Conservation (phyloP, 2,797 vertebrate species). For the Acipenser transmontanus region DNA sequence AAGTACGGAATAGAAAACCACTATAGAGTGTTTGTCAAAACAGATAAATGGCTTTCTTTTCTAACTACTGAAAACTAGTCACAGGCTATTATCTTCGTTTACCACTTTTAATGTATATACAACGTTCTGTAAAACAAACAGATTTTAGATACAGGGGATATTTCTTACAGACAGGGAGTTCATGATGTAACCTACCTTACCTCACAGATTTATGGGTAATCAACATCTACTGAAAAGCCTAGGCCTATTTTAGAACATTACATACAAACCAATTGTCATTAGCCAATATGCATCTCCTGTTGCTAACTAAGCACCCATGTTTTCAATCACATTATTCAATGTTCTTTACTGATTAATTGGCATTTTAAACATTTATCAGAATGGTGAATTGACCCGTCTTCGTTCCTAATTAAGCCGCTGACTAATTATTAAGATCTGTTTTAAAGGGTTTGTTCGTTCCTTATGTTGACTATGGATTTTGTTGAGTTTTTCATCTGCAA, state of each 20-base stretch:
- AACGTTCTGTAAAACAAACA: constrained; percentile 65
- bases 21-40: constrained; percentile 66
- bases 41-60: constrained; percentile 64
- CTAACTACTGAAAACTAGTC: constrained; percentile 56
- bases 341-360: constrained; percentile 47
- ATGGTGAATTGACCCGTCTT: constrained; percentile 47
- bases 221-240: constrained; percentile 69
- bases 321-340: constrained; percentile 50
- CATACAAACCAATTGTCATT: constrained; percentile 44
- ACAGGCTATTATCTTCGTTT: constrained; percentile 66
- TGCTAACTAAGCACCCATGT: constrained; percentile 37
- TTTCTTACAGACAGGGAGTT: constrained; percentile 60
- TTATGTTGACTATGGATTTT: too few relatives aligned
- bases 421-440: constrained; percentile 35
- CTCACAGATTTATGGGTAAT: constrained; percentile 83
- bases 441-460: too few relatives aligned
- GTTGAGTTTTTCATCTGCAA: too few relatives aligned
- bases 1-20: constrained; percentile 66
- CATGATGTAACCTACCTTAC: constrained; percentile 68
- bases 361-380: constrained; percentile 46
- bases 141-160: constrained; percentile 47
- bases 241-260: constrained; percentile 67
- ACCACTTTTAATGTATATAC: constrained; percentile 63
- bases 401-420: constrained; percentile 27
- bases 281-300: constrained; percentile 31